phyloP scores from a whole-genome alignment of 2,888 invertebrate species.

The Phytoseiulus persimilis region DNA sequence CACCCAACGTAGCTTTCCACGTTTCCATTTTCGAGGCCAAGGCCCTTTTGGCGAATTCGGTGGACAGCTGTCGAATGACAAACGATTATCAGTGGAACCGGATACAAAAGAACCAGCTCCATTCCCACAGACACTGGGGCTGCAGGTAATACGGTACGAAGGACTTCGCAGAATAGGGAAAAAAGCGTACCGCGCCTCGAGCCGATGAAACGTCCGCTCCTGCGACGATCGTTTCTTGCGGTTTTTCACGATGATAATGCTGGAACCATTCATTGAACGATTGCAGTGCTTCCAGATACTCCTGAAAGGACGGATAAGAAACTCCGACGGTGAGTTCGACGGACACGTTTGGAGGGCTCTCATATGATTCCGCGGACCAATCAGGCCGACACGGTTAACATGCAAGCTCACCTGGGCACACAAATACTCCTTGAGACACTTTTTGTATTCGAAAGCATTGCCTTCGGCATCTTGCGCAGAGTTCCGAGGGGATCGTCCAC shows the following conservation, averaged over 20 bases:
- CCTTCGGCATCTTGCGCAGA: not conserved
- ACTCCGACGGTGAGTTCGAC: no score
- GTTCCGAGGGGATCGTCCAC: not conserved
- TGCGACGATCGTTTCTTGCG: not conserved
- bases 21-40: constrained; percentile 12
- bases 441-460: constrained; percentile 10
- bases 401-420: constrained; percentile 12
- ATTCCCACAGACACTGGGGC: no score
- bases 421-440: constrained; percentile 9
- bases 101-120: no score
- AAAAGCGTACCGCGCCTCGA: not conserved
- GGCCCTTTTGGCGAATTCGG: constrained; percentile 9
- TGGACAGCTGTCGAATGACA: not conserved
- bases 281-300: constrained; percentile 15
- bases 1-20: not conserved
- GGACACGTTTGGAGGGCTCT: no score
- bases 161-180: not conserved
- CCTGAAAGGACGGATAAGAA: not conserved
- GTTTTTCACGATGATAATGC: not conserved
- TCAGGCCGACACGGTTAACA: no score
- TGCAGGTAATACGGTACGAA: not conserved
- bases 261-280: constrained; percentile 30
- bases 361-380: no score
- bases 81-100: not conserved
- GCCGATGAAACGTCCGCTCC: not conserved